These are phyloP conservation scores for Fabriciana adippe DNA, from an alignment of 2,888 invertebrate species.

Conservation along the genomic window DNA sequence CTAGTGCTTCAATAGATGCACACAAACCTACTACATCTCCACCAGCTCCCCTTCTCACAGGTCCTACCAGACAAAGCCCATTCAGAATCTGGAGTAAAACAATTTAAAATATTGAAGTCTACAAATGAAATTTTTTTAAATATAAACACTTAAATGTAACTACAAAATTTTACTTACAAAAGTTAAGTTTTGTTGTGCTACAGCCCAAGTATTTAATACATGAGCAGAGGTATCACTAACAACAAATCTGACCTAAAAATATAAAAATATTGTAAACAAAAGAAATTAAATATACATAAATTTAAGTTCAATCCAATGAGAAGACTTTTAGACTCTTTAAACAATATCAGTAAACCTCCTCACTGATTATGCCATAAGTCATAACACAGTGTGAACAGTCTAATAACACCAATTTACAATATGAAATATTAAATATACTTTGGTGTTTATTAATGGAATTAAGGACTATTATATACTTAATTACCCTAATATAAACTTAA, in stretches of 20 bases:
- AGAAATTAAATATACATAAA: not conserved
- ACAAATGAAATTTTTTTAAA: no score
- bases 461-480: not conserved
- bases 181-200: constrained; percentile 91
- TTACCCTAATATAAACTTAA: not conserved
- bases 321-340: no score
- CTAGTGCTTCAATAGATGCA: constrained; percentile 92
- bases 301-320: no score
- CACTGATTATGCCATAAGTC: no score
- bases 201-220: constrained; percentile 92
- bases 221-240: constrained; percentile 94
- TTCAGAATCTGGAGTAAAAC: constrained; percentile 86
- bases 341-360: no score
- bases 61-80: constrained; percentile 91
- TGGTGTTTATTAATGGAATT: not conserved
- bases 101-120: not conserved
- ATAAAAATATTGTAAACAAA: not conserved
- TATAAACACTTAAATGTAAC: no score
- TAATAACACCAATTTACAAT: no score
- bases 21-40: constrained; percentile 90
- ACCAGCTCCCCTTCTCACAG: constrained; percentile 84
- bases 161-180: constrained; percentile 84
- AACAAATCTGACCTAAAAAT: constrained; percentile 89
- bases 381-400: no score
- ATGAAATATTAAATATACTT: not conserved